These are phyloP conservation scores for Callyntrura guangdongensis DNA, from an alignment of 2,888 invertebrate genomes.

Conservation along the genomic window DNA sequence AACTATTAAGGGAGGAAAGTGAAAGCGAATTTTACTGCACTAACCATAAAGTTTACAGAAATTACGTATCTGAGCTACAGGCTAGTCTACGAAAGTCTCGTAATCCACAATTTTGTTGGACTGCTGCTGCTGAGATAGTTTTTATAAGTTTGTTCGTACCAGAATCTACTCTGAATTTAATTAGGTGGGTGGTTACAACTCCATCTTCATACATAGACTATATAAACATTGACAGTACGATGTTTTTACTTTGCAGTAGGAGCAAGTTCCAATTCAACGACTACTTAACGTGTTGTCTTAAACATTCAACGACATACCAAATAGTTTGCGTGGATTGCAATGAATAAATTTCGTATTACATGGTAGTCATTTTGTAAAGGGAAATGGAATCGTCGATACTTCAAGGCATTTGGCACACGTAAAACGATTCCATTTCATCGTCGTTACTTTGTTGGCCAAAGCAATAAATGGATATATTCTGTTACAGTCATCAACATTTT, in stretches of 20 bases:
- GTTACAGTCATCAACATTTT: slow-evolving; percentile 20
- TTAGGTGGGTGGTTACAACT: slow-evolving; percentile 4
- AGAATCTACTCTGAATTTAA: slow-evolving; percentile 43
- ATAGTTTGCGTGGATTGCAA: not conserved
- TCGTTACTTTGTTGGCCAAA: slow-evolving; percentile 4
- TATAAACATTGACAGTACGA: not conserved
- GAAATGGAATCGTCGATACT: too few relatives aligned
- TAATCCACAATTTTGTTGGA: slow-evolving; percentile 23
- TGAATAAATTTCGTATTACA: not conserved
- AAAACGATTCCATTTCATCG: too few relatives aligned
- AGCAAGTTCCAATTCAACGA: not conserved
- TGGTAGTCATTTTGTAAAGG: not conserved
- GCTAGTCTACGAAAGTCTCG: not conserved
- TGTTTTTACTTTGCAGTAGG: slow-evolving; percentile 14
- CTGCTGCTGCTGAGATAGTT: slow-evolving; percentile 24
- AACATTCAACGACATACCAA: not conserved
- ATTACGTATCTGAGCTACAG: not conserved
- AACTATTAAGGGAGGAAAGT: slow-evolving; percentile 14
- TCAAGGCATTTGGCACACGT: not conserved
- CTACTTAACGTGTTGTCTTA: not conserved
- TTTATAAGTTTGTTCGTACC: slow-evolving; percentile 8
- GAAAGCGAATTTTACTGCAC: slow-evolving; percentile 40
- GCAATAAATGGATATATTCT: slow-evolving; percentile 25
- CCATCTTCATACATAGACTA: not conserved
- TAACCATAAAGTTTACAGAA: slow-evolving; percentile 14